A percentile compares a stretch with the other conserved stretches of the same genome.
Evolutionary conservation across 1,140 invertebrate genomes (phyloP).

Genomic region (Cyclina sinensis): DNA sequence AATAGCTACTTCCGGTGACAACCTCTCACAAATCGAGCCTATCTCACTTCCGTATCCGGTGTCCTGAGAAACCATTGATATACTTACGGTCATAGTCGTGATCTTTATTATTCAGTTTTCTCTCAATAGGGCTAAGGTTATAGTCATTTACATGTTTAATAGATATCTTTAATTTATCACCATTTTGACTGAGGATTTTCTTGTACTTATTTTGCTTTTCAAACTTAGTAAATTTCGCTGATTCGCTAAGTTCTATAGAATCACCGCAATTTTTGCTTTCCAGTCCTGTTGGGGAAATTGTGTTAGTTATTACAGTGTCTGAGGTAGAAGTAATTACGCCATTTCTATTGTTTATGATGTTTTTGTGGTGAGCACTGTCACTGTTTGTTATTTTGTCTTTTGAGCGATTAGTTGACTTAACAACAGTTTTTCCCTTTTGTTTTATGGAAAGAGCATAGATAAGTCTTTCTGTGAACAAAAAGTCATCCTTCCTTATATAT

Average conservation of each 20-base stretch:
- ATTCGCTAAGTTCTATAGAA: not conserved
- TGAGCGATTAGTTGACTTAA: not conserved
- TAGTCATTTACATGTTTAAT: slow-evolving; percentile 11
- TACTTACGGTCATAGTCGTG: slow-evolving; percentile 49
- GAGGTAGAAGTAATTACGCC: not conserved
- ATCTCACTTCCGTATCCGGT: slow-evolving; percentile 65
- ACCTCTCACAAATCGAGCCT: not conserved
- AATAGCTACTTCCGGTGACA: slow-evolving; percentile 8
- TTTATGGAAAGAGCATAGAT: slow-evolving; percentile 68
- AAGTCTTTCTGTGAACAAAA: slow-evolving; percentile 78
- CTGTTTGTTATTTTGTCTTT: not conserved
- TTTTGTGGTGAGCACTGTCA: not conserved
- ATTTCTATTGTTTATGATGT: not conserved
- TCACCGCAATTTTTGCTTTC: not conserved
- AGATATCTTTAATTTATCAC: slow-evolving; percentile 20
- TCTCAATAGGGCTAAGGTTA: slow-evolving; percentile 28
- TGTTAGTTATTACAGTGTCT: not conserved
- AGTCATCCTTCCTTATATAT: slow-evolving; percentile 89
- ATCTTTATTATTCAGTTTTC: slow-evolving; percentile 38
- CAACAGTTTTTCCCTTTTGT: slow-evolving; percentile 45
- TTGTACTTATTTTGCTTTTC: slow-evolving; percentile 2
- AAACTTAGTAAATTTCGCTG: not conserved
- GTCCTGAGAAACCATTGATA: slow-evolving; percentile 45
- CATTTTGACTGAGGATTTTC: not conserved
- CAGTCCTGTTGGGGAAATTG: not conserved